Evolutionary conservation across 2,113 vertebrate species (phyloP).

Genomic region (Hippocampus comes): DNA sequence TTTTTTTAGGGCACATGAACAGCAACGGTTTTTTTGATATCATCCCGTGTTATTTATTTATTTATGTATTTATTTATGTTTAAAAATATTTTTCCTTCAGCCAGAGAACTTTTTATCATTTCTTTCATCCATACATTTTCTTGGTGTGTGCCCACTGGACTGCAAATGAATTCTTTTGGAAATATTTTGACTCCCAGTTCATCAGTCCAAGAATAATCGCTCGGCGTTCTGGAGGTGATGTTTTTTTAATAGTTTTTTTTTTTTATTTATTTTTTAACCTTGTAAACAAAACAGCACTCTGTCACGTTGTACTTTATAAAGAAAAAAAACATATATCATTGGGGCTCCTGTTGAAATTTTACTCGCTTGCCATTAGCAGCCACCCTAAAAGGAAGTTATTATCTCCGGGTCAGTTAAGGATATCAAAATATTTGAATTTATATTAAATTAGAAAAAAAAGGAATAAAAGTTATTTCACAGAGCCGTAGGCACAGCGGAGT

Average conservation of each 20-base stretch:
- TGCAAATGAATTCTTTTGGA: not conserved
- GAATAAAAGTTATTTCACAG: constrained; percentile 4
- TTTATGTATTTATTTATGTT: not conserved
- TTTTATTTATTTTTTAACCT: no score
- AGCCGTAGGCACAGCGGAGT: not conserved
- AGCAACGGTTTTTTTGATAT: not conserved
- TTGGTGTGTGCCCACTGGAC: not conserved
- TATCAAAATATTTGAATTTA: not conserved
- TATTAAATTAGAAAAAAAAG: not conserved
- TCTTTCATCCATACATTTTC: not conserved
- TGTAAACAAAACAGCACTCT: no score
- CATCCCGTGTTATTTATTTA: not conserved
- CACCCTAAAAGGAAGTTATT: not conserved
- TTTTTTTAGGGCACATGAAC: not conserved
- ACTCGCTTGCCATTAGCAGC: not conserved
- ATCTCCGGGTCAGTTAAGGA: not conserved
- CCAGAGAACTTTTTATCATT: no score
- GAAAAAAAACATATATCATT: no score
- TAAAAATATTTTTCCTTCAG: not conserved
- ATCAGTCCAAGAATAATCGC: not conserved
- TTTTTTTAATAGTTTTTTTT: not conserved
- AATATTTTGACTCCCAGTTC: not conserved
- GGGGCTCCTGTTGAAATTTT: no score
- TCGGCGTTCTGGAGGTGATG: not conserved
- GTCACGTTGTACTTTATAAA: no score